These are phyloP conservation scores for Enteromius unitaeniatus DNA, from an alignment of 2,797 vertebrate genomes.

Conservation along the genomic window DNA sequence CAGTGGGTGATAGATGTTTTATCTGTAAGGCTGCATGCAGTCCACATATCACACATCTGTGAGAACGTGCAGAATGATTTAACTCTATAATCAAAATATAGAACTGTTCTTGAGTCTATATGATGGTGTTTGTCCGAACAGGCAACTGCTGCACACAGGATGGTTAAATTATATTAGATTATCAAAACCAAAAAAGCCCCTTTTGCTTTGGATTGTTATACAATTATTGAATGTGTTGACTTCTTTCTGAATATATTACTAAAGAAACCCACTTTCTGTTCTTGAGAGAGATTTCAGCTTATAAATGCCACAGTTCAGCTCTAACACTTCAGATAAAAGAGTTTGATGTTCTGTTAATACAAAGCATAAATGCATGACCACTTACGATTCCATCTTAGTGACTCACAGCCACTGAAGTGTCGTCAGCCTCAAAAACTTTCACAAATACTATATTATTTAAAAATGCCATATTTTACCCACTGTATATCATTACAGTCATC, in stretches of 20 bases:
- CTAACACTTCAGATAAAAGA: constrained; percentile 4
- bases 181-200: background rate
- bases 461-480: background rate
- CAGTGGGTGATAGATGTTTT: background rate
- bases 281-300: constrained; percentile 1
- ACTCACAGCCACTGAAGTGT: background rate
- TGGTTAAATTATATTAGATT: constrained; percentile 11
- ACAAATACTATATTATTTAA: background rate
- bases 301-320: background rate
- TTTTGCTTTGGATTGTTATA: constrained; percentile 17
- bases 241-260: background rate
- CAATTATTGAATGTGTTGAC: background rate
- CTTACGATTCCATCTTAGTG: background rate
- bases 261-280: constrained; percentile 6
- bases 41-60: constrained; percentile 20
- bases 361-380: constrained; percentile 2
- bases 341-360: constrained; percentile 18
- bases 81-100: background rate
- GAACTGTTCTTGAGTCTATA: background rate
- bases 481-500: background rate
- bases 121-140: background rate
- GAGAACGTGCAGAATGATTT: constrained; percentile 6
- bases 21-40: constrained; percentile 2
- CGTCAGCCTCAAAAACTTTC: background rate
- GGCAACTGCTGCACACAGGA: background rate